Percentiles rank a stretch among this genome's conserved stretches.
Evolutionary conservation across 2,888 invertebrate genomes (phyloP).

Genomic region (Caenorhabditis angaria): DNA sequence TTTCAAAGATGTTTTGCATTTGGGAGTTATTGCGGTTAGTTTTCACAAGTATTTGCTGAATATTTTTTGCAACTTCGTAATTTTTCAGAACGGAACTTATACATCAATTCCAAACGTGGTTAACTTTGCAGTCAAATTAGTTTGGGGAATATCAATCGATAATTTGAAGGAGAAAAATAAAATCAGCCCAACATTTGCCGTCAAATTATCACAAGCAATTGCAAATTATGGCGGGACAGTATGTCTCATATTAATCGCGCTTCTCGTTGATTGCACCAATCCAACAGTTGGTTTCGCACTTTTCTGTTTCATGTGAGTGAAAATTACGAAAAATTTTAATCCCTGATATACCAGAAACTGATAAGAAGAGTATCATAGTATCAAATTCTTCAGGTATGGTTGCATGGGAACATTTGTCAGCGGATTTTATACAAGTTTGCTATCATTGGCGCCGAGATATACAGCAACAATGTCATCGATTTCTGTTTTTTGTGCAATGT

Average conservation of each 20-base stretch:
- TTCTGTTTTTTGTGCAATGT: slow-evolving; percentile 56
- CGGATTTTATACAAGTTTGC: slow-evolving; percentile 59
- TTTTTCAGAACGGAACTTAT: slow-evolving; percentile 59
- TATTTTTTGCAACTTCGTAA: neutral
- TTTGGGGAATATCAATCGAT: slow-evolving; percentile 57
- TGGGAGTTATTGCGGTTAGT: slow-evolving; percentile 50
- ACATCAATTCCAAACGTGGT: slow-evolving; percentile 59
- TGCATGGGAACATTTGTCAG: slow-evolving; percentile 49
- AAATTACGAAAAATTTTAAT: no score
- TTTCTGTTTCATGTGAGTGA: slow-evolving; percentile 48
- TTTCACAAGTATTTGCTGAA: neutral
- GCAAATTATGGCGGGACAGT: slow-evolving; percentile 49
- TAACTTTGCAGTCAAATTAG: slow-evolving; percentile 52
- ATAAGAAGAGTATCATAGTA: neutral
- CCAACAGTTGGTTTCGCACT: slow-evolving; percentile 50
- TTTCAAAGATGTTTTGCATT: slow-evolving; percentile 59
- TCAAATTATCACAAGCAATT: slow-evolving; percentile 52
- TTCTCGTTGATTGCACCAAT: slow-evolving; percentile 58
- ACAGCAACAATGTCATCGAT: slow-evolving; percentile 60
- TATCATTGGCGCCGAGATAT: slow-evolving; percentile 61
- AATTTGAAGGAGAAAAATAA: slow-evolving; percentile 46
- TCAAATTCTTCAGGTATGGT: slow-evolving; percentile 30
- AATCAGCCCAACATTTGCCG: slow-evolving; percentile 47
- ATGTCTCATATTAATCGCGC: slow-evolving; percentile 48
- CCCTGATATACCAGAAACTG: neutral